Evolutionary conservation across 2,113 vertebrate genomes (phyloP), one percentile per base, ranked within the genome.

Genomic region (Gallinago jamesoni): DNA sequence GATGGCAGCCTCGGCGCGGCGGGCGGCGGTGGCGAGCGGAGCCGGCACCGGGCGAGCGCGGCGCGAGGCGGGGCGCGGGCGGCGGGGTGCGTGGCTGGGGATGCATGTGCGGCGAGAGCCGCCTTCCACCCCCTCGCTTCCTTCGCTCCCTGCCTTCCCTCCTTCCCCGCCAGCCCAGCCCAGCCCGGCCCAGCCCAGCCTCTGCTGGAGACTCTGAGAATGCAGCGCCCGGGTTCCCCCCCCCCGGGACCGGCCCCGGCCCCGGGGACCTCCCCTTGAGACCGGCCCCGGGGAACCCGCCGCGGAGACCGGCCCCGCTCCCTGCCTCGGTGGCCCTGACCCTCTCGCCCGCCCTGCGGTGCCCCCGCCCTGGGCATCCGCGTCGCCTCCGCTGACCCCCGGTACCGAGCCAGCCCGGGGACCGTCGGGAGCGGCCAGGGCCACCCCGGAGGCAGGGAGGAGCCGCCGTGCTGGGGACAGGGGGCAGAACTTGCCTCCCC

Each of bases 131-230:
- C 60, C 64, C 86, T 83, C 78, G 35, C 66, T 48, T 30, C 78
- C 75, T 53, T 25, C 94, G 92, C 95, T 94, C 95, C 93, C 91
- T 94, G 90, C 92, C 96, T 97, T 94, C 94, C 95, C 96, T 96
- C 97, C 96, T 93, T 96, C 97, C 47, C 81, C 27, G 91, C 64
- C 85, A 50, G 89, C 89, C 70, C 87, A 48, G 87, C 89, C 84
- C 93, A 11, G 84, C 73, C 84, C 93, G 9, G 84, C 73, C 75
- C 82, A 57, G 88, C 91, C 89, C 93, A 96, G 98, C 98, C 98
- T 97, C 98, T 98, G 97, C 97, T 97, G 98, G 98, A 98, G 98
- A 97, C 94, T 97, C 95, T 68, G 97, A 98, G 98, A 98, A 98
- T 97, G 98, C 98, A 98, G 97, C 93, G 91, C 85, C 56, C 82